Evolutionary conservation across 1,140 invertebrate species (phyloP), one percentile per base, ranked within the genome.

Genomic region (Lycorma delicatula): DNA sequence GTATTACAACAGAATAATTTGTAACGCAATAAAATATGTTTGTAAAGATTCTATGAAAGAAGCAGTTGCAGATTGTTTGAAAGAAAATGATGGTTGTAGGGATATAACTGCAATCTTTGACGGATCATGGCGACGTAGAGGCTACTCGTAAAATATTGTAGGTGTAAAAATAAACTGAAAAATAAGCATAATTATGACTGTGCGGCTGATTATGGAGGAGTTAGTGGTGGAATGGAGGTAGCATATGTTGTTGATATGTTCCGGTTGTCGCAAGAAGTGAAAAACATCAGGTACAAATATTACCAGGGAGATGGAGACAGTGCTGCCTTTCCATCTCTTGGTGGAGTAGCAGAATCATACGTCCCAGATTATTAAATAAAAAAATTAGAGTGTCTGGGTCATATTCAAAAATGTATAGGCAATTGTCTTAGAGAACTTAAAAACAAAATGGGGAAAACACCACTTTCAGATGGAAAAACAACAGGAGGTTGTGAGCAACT

Each of bases 301-400:
- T 59, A 56, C 29, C 41, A 56, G 56, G 57, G 50, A 41, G 57
- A 59, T 51, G 57, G 57, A 13, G 57, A 59, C 23, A 49, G 18
- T 23, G 47, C 47, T 49, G 16, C 47, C n/a, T 49, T 49, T 25
- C 23, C 47, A 23, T 23, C 47, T 26, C 11, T 49, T 20, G 11
- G 11, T 23, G 11, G 26, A 25, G 18, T 18, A 20, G 23, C 16
- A n/a, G n/a, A n/a, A n/a, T 25, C 47, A 11, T 49, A 49, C 26
- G 47, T 18, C 16, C 47, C 47, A 25, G 47, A 23, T 9, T 49
- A 23, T 25, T 12, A 12, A 25, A 49, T 23, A 23, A 25, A 49
- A 49, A 53, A 38, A 23, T 49, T 49, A 25, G 47, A 49, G 23
- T 49, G 47, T 49, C 11, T 49, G 12, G 47, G 18, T 6, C 47